Evolutionary conservation across 2,888 invertebrate genomes (phyloP).

Genomic region (Aphidius colemani): DNA sequence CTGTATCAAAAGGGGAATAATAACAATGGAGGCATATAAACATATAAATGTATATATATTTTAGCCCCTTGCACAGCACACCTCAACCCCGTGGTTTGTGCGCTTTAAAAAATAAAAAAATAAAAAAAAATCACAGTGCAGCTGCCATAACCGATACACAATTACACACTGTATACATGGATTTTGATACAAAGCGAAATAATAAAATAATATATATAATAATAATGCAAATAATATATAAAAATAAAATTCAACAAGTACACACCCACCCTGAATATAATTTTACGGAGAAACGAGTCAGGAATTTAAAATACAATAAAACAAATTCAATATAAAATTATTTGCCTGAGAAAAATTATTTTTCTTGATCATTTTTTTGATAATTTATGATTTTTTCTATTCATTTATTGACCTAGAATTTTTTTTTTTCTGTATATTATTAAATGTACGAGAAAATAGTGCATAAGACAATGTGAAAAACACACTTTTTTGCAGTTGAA

Average conservation of each 20-base stretch:
- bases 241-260: constrained; percentile 10
- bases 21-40: constrained; percentile 50
- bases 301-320: constrained; percentile 17
- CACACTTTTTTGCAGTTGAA: no score
- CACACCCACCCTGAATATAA: constrained; percentile 23
- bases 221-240: not conserved
- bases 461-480: no score
- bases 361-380: no score
- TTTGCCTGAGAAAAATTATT: no score
- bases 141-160: constrained; percentile 56
- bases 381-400: no score
- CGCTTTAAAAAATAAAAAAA: constrained; percentile 19
- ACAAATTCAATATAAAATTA: not conserved
- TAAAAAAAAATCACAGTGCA: constrained; percentile 42
- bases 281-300: constrained; percentile 26
- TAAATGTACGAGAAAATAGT: no score
- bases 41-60: constrained; percentile 38
- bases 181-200: constrained; percentile 28
- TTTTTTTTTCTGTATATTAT: no score
- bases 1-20: constrained; percentile 47
- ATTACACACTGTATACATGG: constrained; percentile 42
- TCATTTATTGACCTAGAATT: no score
- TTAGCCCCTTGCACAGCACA: constrained; percentile 34
- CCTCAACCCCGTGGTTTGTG: constrained; percentile 35
- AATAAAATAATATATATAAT: constrained; percentile 23